Base-by-base conservation (phyloP, 1,140 invertebrate genomes). In the Heliconius hermathena region DNA sequence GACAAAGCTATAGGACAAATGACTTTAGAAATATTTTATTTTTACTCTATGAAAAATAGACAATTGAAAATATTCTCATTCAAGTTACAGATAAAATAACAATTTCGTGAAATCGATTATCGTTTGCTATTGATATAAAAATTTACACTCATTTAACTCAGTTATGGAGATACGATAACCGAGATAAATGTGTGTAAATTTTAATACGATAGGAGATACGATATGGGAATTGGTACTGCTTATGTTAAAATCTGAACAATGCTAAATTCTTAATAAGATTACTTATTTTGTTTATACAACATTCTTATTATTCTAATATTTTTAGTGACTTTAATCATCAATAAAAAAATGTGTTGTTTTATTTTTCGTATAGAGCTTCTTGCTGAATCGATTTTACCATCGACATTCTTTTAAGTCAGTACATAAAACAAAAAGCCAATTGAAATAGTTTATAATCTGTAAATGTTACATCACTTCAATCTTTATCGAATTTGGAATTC, bases 401-500 rank as follows among this genome's bases (percentile, higher is more conserved):
- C 54, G 54, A 57, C 8, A 57, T 57, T 22, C 22, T 9, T 22
- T 20, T n/a, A 57, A 57, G 20, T 22, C 54, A 20, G 20, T 57
- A 22, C 8, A 20, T 22, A 57, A 22, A 22, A 20, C 54, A 22
- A 22, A 22, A 57, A 8, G 8, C 2, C n/a, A 22, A 57, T 9
- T 22, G 3, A 9, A 57, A 57, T 22, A 22, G 20, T 66, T 66
- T 66, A 16, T 66, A 13, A 13, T 66, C 60, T 66, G 60, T 66
- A 29, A 57, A 20, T 85, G 85, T 90, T 90, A 90, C 88, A 87
- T 90, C 88, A 90, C 83, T 73, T 66, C 22, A 66, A 66, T 66
- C 11, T 66, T 81, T 38, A 73, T 79, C 49, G 73, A 76, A 83
- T 81, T 84, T 71, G 70, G 74, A 80, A 84, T 87, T 88, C 82